These are phyloP conservation scores for Lithophane leautieri DNA, from an alignment of 2,888 invertebrate species.

Conservation along the genomic window DNA sequence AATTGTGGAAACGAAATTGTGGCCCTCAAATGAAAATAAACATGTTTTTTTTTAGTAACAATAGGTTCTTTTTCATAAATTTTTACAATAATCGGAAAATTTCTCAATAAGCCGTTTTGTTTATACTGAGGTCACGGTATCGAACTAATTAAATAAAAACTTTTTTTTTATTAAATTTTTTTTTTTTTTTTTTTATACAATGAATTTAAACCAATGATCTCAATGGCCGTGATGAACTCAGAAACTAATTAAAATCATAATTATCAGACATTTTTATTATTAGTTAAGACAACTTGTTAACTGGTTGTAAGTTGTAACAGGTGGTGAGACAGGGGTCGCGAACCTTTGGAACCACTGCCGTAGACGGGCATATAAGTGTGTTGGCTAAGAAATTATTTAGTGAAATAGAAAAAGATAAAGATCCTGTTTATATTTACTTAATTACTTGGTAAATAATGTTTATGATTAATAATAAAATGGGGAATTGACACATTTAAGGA, in stretches of 20 bases:
- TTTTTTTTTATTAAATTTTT: no score
- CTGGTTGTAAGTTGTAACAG: constrained; percentile 21
- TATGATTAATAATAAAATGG: not conserved
- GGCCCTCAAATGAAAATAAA: no score
- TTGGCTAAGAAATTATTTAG: not conserved
- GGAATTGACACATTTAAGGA: not conserved
- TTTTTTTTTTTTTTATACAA: no score
- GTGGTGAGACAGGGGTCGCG: constrained; percentile 12
- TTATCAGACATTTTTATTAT: constrained; percentile 39
- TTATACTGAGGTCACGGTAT: no score
- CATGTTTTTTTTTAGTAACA: no score
- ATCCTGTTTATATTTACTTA: not conserved
- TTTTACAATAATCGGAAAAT: no score
- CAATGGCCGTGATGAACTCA: constrained; percentile 27
- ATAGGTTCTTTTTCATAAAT: no score
- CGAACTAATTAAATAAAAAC: no score
- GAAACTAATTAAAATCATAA: constrained; percentile 42
- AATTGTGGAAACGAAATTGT: no score
- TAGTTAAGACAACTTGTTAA: constrained; percentile 2
- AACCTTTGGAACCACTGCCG: constrained; percentile 17
- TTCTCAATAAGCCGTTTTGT: no score
- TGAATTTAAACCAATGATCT: constrained; percentile 16
- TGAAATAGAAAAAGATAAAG: constrained; percentile 7
- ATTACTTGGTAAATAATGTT: not conserved
- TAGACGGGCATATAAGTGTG: not conserved